phyloP scores from a whole-genome alignment of 2,888 invertebrate genomes.

The Acronicta leporina region DNA sequence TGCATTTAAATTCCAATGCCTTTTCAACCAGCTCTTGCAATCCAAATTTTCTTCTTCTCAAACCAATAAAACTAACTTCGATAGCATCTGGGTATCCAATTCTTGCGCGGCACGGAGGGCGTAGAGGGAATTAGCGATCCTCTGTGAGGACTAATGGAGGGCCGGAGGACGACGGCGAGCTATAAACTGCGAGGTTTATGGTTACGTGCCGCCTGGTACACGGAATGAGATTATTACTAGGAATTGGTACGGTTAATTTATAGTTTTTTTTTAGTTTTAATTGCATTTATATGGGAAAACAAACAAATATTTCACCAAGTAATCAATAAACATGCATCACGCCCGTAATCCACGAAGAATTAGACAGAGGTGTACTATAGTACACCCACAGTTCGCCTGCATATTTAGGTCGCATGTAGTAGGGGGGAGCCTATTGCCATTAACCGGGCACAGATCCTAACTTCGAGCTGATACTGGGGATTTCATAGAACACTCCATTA shows the following conservation, averaged over 20 bases:
- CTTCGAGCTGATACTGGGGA: too few species aligned
- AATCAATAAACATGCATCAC: too few species aligned
- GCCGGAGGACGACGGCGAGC: constrained; percentile 47
- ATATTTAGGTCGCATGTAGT: too few species aligned
- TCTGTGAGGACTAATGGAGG: constrained; percentile 55
- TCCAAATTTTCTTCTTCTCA: constrained; percentile 10
- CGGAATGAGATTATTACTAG: constrained; percentile 50
- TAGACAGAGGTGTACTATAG: too few species aligned
- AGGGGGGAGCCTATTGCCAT: too few species aligned
- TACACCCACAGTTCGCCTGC: too few species aligned
- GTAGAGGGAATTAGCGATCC: constrained; percentile 58
- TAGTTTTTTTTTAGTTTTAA: constrained; percentile 28
- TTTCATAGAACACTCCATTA: too few species aligned
- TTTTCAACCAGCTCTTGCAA: constrained; percentile 6
- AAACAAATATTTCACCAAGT: too few species aligned
- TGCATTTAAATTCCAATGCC: background rate
- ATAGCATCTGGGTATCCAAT: constrained; percentile 49
- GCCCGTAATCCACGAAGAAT: too few species aligned
- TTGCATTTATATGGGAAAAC: constrained; percentile 13
- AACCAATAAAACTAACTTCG: constrained; percentile 45
- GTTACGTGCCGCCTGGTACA: constrained; percentile 43
- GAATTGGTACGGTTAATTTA: constrained; percentile 43
- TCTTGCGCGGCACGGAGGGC: constrained; percentile 44
- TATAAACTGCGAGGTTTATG: constrained; percentile 54
- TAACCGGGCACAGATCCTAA: too few species aligned